Conservation (phyloP, 2,888 invertebrate species). For the Acanthosoma haemorrhoidale region DNA sequence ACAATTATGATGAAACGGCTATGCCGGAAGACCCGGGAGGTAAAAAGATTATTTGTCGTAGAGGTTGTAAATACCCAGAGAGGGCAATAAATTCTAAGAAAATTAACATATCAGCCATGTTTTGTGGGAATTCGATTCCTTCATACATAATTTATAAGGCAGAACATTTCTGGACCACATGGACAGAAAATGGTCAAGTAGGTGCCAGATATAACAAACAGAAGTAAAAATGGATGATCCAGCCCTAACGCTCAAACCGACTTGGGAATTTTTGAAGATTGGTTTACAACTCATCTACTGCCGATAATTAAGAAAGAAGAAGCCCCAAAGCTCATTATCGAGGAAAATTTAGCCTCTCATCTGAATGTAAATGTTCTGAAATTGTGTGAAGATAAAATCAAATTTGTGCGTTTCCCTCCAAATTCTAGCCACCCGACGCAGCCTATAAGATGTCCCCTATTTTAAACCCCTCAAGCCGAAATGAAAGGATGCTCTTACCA, state of each 20-base stretch:
- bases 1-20: slow-evolving; percentile 45
- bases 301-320: slow-evolving; percentile 35
- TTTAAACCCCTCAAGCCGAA: slow-evolving; percentile 40
- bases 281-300: slow-evolving; percentile 41
- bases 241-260: too few species aligned
- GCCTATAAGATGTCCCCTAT: slow-evolving; percentile 41
- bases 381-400: slow-evolving; percentile 39
- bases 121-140: slow-evolving; percentile 45
- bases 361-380: slow-evolving; percentile 33
- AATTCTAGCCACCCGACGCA: slow-evolving; percentile 40
- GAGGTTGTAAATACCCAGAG: slow-evolving; percentile 44
- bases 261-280: slow-evolving; percentile 43
- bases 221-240: slow-evolving; percentile 46
- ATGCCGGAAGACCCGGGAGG: slow-evolving; percentile 44
- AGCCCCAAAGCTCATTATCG: slow-evolving; percentile 36
- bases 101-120: slow-evolving; percentile 44
- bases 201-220: slow-evolving; percentile 45
- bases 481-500: slow-evolving; percentile 33
- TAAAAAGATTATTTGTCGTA: slow-evolving; percentile 41
- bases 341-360: slow-evolving; percentile 38
- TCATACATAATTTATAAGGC: slow-evolving; percentile 48
- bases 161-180: slow-evolving; percentile 45
- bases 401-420: slow-evolving; percentile 41
- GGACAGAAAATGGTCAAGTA: slow-evolving; percentile 46
- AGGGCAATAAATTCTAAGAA: slow-evolving; percentile 43